These are phyloP conservation scores for Tinea semifulvella DNA, from an alignment of 2,888 invertebrate species.

Conservation along the genomic window DNA sequence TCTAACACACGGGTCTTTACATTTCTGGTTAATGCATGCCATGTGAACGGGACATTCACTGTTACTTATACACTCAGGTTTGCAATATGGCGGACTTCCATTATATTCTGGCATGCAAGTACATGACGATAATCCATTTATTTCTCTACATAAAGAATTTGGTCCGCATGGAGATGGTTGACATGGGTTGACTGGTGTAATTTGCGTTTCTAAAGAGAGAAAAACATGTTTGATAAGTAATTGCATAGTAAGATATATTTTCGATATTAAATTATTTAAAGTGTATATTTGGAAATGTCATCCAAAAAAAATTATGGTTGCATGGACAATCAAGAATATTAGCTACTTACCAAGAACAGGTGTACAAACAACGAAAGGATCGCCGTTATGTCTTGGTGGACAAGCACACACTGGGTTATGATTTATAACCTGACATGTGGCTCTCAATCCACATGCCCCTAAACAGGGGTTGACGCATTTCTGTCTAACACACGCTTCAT, in stretches of 20 bases:
- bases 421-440: constrained; percentile 73
- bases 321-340: constrained; percentile 16
- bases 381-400: constrained; percentile 70
- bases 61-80: constrained; percentile 82
- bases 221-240: neutral
- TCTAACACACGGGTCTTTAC: constrained; percentile 76
- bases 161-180: constrained; percentile 83
- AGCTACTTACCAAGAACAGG: constrained; percentile 30
- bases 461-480: constrained; percentile 79
- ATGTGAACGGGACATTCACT: constrained; percentile 75
- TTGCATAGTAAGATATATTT: neutral
- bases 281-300: too few relatives aligned
- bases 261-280: neutral
- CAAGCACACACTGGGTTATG: constrained; percentile 82
- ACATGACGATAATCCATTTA: constrained; percentile 76
- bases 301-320: too few relatives aligned
- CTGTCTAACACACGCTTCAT: constrained; percentile 75
- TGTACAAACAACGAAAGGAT: constrained; percentile 70
- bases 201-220: constrained; percentile 34
- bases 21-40: constrained; percentile 78
- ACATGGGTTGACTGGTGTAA: constrained; percentile 69
- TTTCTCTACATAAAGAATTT: constrained; percentile 75
- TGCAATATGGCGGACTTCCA: constrained; percentile 79
- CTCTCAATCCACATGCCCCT: constrained; percentile 72
- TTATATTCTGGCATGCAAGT: constrained; percentile 74